Percentiles rank a stretch among this genome's conserved stretches.
Conservation (phyloP, 2,113 vertebrate genomes). For the Baryphthengus martii region DNA sequence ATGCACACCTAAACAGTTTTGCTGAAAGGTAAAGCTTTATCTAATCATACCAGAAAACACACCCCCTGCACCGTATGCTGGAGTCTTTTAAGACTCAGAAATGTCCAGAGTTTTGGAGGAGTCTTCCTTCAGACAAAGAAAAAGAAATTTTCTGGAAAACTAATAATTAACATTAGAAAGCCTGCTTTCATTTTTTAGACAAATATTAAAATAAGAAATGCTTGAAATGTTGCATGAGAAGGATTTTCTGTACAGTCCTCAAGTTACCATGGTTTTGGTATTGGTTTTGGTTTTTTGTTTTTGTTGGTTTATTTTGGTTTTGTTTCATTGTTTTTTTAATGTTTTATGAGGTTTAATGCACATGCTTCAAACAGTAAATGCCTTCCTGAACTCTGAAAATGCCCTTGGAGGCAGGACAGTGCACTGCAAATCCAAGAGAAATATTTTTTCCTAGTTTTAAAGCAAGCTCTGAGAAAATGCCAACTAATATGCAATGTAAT, state of each 20-base stretch:
- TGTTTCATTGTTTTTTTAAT: not conserved
- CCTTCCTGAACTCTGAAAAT: not conserved
- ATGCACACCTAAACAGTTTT: slow-evolving; percentile 49
- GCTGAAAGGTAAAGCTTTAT: slow-evolving; percentile 52
- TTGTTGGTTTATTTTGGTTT: too few species aligned
- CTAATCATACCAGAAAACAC: slow-evolving; percentile 38
- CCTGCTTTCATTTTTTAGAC: not conserved
- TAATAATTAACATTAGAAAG: slow-evolving; percentile 9
- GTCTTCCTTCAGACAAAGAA: not conserved
- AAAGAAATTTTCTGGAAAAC: not conserved
- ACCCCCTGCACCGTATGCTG: not conserved
- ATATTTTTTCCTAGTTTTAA: not conserved
- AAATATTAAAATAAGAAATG: not conserved
- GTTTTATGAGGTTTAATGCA: not conserved
- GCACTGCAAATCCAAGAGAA: not conserved
- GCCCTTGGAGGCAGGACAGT: not conserved
- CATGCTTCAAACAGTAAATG: not conserved
- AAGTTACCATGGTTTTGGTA: not conserved
- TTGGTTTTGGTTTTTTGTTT: too few species aligned
- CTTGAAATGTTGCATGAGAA: not conserved
- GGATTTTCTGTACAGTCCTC: not conserved
- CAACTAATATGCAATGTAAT: not conserved
- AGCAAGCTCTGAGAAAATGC: not conserved
- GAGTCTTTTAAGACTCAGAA: not conserved
- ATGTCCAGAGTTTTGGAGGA: slow-evolving; percentile 3